Percentiles rank a stretch among this genome's conserved stretches.
These are phyloP conservation scores for Brachionus paranguensis DNA, from an alignment of 1,140 invertebrate species.

Conservation along the genomic window DNA sequence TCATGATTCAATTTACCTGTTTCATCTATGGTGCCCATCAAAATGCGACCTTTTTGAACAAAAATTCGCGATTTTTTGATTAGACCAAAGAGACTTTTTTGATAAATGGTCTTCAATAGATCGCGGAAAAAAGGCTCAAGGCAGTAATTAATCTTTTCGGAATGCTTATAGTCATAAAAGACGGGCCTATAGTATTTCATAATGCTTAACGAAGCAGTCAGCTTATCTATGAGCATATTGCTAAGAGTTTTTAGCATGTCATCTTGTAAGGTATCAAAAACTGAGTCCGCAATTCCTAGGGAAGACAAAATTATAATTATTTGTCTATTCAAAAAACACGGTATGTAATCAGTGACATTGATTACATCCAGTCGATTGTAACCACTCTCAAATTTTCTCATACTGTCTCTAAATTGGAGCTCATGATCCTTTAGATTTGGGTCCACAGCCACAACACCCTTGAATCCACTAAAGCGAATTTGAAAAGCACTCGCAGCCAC, in stretches of 20 bases:
- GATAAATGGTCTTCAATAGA: background rate
- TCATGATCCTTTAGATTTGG: constrained; percentile 42
- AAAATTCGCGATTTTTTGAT: background rate
- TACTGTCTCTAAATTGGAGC: constrained; percentile 45
- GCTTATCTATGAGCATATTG: background rate
- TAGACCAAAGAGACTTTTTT: background rate
- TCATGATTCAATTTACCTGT: background rate
- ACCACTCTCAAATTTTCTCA: constrained; percentile 46
- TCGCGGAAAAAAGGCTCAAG: background rate
- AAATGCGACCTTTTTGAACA: background rate
- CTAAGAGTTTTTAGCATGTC: background rate
- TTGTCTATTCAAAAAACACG: constrained; percentile 16
- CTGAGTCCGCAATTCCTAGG: background rate
- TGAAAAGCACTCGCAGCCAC: constrained; percentile 43
- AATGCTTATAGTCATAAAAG: background rate
- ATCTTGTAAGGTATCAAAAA: background rate
- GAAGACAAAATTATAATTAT: constrained; percentile 7
- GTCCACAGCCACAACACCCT: constrained; percentile 46
- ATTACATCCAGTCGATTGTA: constrained; percentile 10
- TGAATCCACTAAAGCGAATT: constrained; percentile 47
- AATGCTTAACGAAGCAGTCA: background rate
- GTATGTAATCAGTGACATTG: background rate
- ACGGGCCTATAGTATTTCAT: background rate
- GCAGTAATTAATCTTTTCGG: background rate
- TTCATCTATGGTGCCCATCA: background rate